A percentile compares a stretch with the other conserved stretches of the same genome.
Evolutionary conservation across 2,113 vertebrate species (phyloP).

Genomic region (Emydura subglobosa): DNA sequence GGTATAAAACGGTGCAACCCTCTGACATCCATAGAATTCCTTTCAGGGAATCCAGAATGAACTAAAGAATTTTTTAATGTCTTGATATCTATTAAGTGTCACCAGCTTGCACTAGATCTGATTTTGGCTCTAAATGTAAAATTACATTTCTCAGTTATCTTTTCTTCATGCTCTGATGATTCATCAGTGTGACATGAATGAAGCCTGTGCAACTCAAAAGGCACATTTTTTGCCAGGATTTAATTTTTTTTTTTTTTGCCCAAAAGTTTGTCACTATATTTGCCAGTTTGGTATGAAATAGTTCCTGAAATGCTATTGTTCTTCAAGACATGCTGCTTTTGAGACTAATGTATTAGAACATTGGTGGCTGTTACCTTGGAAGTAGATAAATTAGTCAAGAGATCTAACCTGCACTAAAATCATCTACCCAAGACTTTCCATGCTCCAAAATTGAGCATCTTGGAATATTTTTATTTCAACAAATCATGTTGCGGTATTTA

Average conservation of each 20-base stretch:
- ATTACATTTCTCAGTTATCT: neutral
- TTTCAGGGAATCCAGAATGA: neutral
- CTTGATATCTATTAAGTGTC: neutral
- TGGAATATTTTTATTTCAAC: neutral
- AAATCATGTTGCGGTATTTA: neutral
- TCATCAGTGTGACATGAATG: constrained; percentile 3
- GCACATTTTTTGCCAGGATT: accelerated
- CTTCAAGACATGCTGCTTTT: neutral
- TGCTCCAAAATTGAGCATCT: neutral
- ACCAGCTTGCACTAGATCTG: neutral
- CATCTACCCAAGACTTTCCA: neutral
- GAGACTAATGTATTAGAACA: neutral
- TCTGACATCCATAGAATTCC: neutral
- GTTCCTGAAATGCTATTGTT: constrained; percentile 30
- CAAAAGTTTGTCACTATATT: neutral
- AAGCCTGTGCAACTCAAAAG: neutral
- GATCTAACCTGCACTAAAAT: neutral
- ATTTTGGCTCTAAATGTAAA: constrained; percentile 35
- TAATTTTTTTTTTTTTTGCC: neutral
- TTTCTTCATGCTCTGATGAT: neutral
- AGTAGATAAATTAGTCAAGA: neutral
- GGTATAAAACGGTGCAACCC: neutral
- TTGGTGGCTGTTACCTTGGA: neutral
- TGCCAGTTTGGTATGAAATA: neutral
- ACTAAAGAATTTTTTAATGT: neutral